These are phyloP conservation scores for Cyclophora punctaria DNA, from an alignment of 2,888 invertebrate species.

Conservation along the genomic window DNA sequence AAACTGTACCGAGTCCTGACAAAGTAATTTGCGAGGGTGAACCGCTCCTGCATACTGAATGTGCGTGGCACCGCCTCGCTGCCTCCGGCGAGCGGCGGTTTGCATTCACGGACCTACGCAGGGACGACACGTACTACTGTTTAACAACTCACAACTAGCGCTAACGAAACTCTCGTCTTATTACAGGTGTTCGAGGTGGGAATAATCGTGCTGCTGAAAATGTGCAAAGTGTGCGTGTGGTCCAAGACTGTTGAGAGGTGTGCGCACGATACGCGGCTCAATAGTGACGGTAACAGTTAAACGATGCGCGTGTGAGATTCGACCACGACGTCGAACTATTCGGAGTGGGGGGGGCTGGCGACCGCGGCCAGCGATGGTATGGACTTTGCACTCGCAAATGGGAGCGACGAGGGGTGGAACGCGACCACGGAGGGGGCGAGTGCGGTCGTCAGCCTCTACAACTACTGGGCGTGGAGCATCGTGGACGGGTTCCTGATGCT, in stretches of 20 bases:
- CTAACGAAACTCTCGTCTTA: conserved; percentile 17
- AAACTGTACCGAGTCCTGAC: conserved; percentile 29
- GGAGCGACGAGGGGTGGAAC: conserved; percentile 52
- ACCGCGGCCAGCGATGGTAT: conserved; percentile 70
- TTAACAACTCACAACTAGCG: conserved; percentile 5
- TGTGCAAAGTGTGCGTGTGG: conserved; percentile 37
- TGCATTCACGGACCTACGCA: conserved; percentile 30
- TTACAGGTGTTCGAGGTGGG: conserved; percentile 35
- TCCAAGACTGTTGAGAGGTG: conserved; percentile 31
- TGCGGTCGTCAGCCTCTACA: conserved; percentile 45
- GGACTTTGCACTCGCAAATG: conserved; percentile 63
- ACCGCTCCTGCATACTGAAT: conserved; percentile 42
- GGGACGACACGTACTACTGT: conserved; percentile 14
- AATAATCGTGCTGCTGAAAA: conserved; percentile 26
- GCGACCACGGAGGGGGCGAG: conserved; percentile 40
- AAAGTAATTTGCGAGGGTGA: conserved; percentile 39
- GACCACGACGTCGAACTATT: conserved; percentile 63
- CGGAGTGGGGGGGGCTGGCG: conserved; percentile 65
- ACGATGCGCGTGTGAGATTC: conserved; percentile 49
- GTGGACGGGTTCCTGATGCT: conserved; percentile 79
- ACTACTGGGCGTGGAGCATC: conserved; percentile 78
- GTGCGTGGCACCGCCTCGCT: conserved; percentile 17
- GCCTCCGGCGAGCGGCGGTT: conserved; percentile 24
- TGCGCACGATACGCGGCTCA: conserved; percentile 37
- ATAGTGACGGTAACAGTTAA: conserved; percentile 48